Evolutionary conservation across 2,797 vertebrate genomes (phyloP), one percentile per base, ranked within the genome.

Genomic region (Eidolon dupreanum): DNA sequence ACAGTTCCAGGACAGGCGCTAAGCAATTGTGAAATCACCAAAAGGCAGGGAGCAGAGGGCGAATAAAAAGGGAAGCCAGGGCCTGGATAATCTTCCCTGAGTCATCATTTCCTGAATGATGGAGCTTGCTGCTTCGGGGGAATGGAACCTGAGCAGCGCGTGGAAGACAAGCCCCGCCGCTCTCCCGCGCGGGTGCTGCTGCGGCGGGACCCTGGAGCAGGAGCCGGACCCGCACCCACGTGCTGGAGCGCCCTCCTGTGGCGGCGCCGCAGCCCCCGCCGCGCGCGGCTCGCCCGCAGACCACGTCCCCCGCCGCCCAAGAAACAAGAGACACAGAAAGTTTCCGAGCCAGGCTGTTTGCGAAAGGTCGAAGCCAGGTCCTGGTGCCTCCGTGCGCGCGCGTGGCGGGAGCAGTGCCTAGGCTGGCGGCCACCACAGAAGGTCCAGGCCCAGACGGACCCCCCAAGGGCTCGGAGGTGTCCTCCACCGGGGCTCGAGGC

Each of bases 231-330:
- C 43, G 57, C 96, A 93, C 91, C 94, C 88, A 51, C 79, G 94
- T 93, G 88, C 94, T 90, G 68, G 88, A 88, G 97, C 97, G 97
- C 98, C 98, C 96, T 77, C 97, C 96, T 17, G 97, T 96, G 98
- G 98, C 77, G 12, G 20, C 66, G 19, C 86, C 51, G 26, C 24
- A 22, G 61, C 31, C 24, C 61, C 70, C 46, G 81, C 71, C 51
- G 86, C 74, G 91, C 93, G 74, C 59, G 31, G 74, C 88, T 94
- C 41, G 55, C 81, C 88, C 6, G 41, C 96, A 68, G 55, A 93
- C 88, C 61, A 46, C 74, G 94, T 84, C 95, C 88, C 88, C 92
- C 70, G 65, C 73, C 82, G 89, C 61, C 26, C 22, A 49, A 74
- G 28, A 4, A 94, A 85, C 41, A 4, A 36, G 89, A 95, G 87